A percentile compares a stretch with the other conserved stretches of the same genome.
Conservation (phyloP, 2,113 vertebrate species). For the human (Homo sapiens) region DNA sequence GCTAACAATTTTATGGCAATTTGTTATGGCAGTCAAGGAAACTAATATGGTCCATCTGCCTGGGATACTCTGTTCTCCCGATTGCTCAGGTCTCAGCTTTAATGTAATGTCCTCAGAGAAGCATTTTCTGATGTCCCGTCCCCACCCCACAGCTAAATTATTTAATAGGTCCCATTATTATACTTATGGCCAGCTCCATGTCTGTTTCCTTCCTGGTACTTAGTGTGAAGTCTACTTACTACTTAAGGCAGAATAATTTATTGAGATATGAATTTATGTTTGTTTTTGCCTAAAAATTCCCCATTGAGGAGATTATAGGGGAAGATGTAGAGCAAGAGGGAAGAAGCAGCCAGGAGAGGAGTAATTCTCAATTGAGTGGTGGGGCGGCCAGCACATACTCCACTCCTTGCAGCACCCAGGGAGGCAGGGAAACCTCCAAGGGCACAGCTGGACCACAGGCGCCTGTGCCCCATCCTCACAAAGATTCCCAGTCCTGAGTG, state of each 20-base stretch:
- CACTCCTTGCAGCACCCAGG: too few species aligned
- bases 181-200: neutral
- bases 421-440: neutral
- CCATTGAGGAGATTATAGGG: neutral
- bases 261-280: neutral
- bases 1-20: neutral
- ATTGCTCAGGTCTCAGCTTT: neutral
- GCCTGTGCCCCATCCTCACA: too few species aligned
- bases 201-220: neutral
- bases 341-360: neutral
- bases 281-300: neutral
- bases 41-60: neutral
- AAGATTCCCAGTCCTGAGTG: neutral
- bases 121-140: neutral
- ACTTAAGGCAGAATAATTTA: neutral
- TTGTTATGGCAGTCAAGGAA: neutral
- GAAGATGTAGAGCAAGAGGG: neutral
- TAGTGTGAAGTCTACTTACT: neutral
- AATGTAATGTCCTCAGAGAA: neutral
- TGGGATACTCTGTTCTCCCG: neutral
- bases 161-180: too few species aligned
- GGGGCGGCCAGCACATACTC: neutral
- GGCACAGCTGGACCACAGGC: neutral
- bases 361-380: fast-evolving
- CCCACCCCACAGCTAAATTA: neutral